Conservation (phyloP, 2,113 vertebrate species). For the Globicephala melas region DNA sequence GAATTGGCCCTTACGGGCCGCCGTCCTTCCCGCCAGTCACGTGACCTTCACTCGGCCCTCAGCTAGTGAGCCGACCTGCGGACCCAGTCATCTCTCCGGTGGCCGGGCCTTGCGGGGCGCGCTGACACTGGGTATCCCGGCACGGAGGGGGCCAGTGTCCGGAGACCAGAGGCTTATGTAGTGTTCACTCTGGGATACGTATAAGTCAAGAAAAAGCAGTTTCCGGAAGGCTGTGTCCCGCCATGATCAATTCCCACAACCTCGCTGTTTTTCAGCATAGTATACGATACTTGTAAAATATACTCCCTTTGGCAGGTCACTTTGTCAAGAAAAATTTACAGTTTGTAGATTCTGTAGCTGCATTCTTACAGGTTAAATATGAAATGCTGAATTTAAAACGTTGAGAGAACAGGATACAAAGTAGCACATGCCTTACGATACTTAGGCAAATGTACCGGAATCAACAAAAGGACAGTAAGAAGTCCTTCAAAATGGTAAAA, state of each 20-base stretch:
- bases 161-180: rapidly evolving
- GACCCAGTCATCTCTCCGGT: rapidly evolving
- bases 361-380: neutral
- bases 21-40: rapidly evolving
- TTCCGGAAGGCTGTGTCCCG: rapidly evolving
- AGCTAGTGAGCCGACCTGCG: rapidly evolving
- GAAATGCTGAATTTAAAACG: neutral
- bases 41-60: neutral
- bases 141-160: rapidly evolving
- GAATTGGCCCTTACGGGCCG: neutral
- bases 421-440: too few relatives aligned
- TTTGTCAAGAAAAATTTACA: neutral
- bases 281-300: neutral
- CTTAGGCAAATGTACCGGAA: neutral
- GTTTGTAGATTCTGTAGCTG: too few relatives aligned
- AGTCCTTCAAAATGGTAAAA: neutral
- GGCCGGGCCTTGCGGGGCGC: rapidly evolving
- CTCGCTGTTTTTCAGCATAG: neutral
- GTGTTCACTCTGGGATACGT: neutral
- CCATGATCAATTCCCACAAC: neutral
- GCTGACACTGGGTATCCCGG: rapidly evolving
- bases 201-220: neutral
- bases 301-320: neutral
- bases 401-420: neutral
- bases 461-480: neutral